phyloP scores from a whole-genome alignment of 1,140 invertebrate species.

The Sarcophaga peregrina region DNA sequence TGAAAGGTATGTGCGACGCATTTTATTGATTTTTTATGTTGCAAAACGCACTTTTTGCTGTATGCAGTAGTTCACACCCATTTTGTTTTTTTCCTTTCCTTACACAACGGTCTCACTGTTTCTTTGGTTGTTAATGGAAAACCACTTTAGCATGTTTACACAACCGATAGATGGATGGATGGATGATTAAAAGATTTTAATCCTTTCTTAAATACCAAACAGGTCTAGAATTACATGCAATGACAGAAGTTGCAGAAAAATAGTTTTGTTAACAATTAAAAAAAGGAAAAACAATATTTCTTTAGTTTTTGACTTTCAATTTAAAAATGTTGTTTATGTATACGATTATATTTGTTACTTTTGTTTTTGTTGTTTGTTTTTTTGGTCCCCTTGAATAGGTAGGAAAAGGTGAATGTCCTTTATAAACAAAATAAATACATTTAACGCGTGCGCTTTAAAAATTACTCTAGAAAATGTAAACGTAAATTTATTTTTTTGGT shows the following conservation, averaged over 20 bases:
- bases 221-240: neutral
- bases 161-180: neutral
- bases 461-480: constrained; percentile 23
- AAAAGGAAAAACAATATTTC: neutral
- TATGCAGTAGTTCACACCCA: constrained; percentile 34
- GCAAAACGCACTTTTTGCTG: constrained; percentile 29
- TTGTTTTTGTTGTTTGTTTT: constrained; percentile 7
- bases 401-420: constrained; percentile 31
- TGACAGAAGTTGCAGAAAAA: no score
- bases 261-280: no score
- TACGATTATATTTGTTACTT: neutral
- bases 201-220: neutral
- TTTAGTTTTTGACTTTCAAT: neutral
- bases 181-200: neutral
- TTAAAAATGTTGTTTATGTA: neutral
- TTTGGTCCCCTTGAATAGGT: neutral
- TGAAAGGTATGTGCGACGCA: neutral
- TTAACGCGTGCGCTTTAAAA: constrained; percentile 14
- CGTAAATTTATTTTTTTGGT: constrained; percentile 20
- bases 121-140: neutral
- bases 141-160: neutral
- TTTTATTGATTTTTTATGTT: constrained; percentile 39
- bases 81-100: neutral
- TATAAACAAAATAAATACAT: constrained; percentile 14
- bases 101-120: neutral